A percentile compares a stretch with the other conserved stretches of the same genome.
Conservation (phyloP, 2,888 invertebrate species). For the Ypsolopha sequella region DNA sequence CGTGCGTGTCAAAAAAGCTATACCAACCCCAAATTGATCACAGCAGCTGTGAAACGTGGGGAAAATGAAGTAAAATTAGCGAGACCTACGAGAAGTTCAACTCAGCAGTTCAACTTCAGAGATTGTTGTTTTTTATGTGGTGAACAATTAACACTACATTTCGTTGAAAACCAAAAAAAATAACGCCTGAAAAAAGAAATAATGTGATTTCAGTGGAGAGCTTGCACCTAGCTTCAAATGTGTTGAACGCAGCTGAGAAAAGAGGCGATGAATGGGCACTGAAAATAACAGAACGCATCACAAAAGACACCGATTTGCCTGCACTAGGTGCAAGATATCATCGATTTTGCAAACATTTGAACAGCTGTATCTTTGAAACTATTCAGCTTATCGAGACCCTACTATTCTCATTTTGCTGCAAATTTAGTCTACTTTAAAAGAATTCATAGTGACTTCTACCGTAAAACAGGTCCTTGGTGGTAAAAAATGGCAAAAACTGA, state of each 20-base stretch:
- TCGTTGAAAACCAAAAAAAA: not conserved
- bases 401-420: too few relatives aligned
- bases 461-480: too few relatives aligned
- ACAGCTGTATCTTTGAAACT: too few relatives aligned
- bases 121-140: not conserved
- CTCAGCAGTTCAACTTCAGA: not conserved
- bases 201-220: not conserved
- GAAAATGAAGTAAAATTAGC: not conserved
- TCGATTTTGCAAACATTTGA: not conserved
- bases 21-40: constrained; percentile 1
- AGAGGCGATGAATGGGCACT: not conserved
- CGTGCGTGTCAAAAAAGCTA: constrained; percentile 1
- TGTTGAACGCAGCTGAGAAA: not conserved
- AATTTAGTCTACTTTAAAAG: too few relatives aligned
- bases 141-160: not conserved
- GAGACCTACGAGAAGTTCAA: not conserved
- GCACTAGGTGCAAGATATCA: not conserved
- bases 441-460: too few relatives aligned
- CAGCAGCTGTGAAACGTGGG: not conserved
- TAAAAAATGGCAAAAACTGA: too few relatives aligned
- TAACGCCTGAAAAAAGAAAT: not conserved
- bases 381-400: too few relatives aligned
- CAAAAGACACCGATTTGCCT: not conserved
- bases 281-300: constrained; percentile 4
- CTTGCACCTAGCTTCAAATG: not conserved